These are phyloP conservation scores for Colostygia pectinataria DNA, from an alignment of 2,888 invertebrate genomes.

Conservation along the genomic window DNA sequence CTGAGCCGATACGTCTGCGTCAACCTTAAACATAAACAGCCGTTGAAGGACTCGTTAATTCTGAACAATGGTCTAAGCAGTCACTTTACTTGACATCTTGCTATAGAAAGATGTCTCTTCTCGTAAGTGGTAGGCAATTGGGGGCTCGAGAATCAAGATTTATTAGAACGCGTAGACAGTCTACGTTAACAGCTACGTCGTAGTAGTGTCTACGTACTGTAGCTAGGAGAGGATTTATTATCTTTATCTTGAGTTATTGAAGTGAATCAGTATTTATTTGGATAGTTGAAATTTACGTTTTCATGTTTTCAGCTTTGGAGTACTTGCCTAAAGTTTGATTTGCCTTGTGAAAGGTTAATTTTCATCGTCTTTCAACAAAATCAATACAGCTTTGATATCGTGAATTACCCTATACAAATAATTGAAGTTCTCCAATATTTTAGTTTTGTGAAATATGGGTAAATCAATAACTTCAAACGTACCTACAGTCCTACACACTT, in stretches of 20 bases:
- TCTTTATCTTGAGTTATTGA: slow-evolving; percentile 1
- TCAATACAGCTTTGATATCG: no score
- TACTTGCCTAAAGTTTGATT: no score
- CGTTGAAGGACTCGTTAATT: no score
- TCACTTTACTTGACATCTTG: neutral
- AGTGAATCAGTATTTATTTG: neutral
- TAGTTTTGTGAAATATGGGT: neutral
- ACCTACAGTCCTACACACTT: no score
- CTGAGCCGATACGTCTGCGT: no score
- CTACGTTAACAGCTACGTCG: slow-evolving; percentile 23
- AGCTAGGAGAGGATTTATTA: slow-evolving; percentile 14
- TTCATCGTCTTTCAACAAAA: no score
- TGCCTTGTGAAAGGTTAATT: no score
- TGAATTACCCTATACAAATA: no score
- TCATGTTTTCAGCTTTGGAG: no score
- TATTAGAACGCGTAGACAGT: slow-evolving; percentile 21
- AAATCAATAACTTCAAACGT: slow-evolving; percentile 9
- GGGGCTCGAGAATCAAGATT: slow-evolving; percentile 18
- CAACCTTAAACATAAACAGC: no score
- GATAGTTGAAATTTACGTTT: neutral
- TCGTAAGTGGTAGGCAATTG: slow-evolving; percentile 9
- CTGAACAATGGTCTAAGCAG: no score
- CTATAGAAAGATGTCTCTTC: neutral
- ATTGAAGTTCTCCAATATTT: no score
- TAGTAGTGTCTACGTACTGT: slow-evolving; percentile 20